These are phyloP conservation scores for Drosophila prolongata DNA, from an alignment of 2,888 invertebrate species.

Conservation along the genomic window DNA sequence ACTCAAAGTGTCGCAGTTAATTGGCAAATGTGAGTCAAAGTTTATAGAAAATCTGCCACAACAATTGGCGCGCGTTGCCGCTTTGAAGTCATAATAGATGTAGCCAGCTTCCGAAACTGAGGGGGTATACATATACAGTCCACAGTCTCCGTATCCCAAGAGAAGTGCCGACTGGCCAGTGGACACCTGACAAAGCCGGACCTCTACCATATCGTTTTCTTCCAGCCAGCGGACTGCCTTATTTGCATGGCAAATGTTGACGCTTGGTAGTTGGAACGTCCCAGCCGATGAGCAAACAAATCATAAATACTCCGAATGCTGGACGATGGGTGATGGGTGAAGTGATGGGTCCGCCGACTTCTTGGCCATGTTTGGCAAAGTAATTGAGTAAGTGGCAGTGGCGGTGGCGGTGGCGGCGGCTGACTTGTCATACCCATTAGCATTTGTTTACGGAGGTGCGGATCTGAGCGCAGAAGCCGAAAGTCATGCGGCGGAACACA, in stretches of 20 bases:
- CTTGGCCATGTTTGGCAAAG: conserved; percentile 72
- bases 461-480: conserved; percentile 73
- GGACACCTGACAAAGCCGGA: conserved; percentile 63
- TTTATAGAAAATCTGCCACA: conserved; percentile 78
- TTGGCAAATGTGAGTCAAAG: conserved; percentile 79
- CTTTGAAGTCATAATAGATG: conserved; percentile 81
- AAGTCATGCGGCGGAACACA: conserved; percentile 79
- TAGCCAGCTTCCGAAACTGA: conserved; percentile 40
- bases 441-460: conserved; percentile 79
- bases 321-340: conserved; percentile 33
- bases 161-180: conserved; percentile 62
- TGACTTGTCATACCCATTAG: conserved; percentile 80
- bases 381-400: conserved; percentile 74
- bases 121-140: neutral
- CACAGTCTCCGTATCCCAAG: neutral
- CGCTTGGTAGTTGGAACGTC: conserved; percentile 67
- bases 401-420: conserved; percentile 51
- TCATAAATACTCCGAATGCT: conserved; percentile 72
- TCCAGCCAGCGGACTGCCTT: conserved; percentile 37
- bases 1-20: conserved; percentile 80
- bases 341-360: conserved; percentile 43
- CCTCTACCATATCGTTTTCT: conserved; percentile 19
- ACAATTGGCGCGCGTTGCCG: conserved; percentile 77
- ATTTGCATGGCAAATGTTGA: conserved; percentile 75
- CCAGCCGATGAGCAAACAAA: conserved; percentile 71